Conservation (phyloP, 2,113 vertebrate species). For the Proteles cristata region DNA sequence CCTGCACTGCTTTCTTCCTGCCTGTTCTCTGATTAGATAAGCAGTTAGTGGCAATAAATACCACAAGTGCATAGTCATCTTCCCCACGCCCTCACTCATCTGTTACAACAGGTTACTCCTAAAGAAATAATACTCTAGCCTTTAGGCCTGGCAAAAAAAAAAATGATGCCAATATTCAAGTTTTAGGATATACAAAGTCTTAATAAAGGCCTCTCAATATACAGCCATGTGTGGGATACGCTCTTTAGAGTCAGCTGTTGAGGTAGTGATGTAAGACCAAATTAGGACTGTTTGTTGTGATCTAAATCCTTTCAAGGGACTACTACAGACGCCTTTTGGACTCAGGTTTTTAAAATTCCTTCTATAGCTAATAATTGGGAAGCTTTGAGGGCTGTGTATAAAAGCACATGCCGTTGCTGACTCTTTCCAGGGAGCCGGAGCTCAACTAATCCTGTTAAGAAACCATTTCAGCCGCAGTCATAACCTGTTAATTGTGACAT, state of each 20-base stretch:
- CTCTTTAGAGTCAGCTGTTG: not conserved
- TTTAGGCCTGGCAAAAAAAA: not conserved
- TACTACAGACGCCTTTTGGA: constrained; percentile 21
- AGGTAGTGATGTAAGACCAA: constrained; percentile 24
- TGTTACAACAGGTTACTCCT: not conserved
- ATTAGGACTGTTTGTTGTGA: constrained; percentile 34
- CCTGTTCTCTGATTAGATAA: not conserved
- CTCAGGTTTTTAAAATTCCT: constrained; percentile 9
- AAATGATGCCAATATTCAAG: not conserved
- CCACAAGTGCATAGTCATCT: not conserved
- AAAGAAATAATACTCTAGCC: not conserved
- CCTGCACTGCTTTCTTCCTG: not conserved
- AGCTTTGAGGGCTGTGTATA: not conserved
- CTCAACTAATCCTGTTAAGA: not conserved
- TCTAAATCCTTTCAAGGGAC: constrained; percentile 33
- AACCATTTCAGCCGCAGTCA: not conserved
- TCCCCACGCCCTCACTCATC: not conserved
- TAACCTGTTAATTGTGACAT: not conserved
- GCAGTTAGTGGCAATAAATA: not conserved
- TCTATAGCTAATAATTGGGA: constrained; percentile 47
- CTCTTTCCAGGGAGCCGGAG: not conserved
- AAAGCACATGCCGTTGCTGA: not conserved
- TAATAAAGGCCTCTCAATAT: not conserved
- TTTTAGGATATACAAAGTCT: not conserved
- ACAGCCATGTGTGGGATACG: not conserved